phyloP scores from a whole-genome alignment of 1,140 invertebrate species.

The Drosophila hydei region DNA sequence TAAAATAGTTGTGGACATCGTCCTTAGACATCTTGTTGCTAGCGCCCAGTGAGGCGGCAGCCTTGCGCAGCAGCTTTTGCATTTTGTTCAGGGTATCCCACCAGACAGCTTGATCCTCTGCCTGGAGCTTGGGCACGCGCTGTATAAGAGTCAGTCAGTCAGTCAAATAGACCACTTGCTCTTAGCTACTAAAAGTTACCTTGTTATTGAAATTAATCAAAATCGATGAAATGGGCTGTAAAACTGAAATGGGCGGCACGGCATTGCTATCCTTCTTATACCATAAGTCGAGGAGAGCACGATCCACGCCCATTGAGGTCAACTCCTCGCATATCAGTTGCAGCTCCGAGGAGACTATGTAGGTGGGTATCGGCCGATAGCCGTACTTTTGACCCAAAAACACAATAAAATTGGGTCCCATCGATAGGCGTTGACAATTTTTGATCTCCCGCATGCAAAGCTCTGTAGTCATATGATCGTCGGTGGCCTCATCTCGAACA shows the following conservation, averaged over 20 bases:
- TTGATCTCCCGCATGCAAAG: conserved; percentile 99
- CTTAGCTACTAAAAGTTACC: conserved; percentile 85
- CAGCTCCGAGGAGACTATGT: conserved; percentile 96
- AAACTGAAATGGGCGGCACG: conserved; percentile 95
- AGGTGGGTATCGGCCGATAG: conserved; percentile 97
- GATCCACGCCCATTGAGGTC: conserved; percentile 90
- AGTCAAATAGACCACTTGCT: neutral
- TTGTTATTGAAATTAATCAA: conserved; percentile 99
- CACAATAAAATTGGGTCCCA: conserved; percentile 99
- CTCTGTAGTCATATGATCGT: conserved; percentile 99
- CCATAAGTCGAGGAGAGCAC: conserved; percentile 95
- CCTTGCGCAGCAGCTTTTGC: conserved; percentile 97
- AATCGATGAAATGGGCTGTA: conserved; percentile 98
- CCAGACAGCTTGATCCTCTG: conserved; percentile 98
- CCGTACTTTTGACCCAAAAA: conserved; percentile 99
- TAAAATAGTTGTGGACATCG: conserved; percentile 98
- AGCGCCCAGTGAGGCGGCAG: conserved; percentile 92
- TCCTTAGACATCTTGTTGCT: conserved; percentile 95
- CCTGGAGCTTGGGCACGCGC: conserved; percentile 96
- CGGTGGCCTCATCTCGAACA: conserved; percentile 96
- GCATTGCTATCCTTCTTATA: conserved; percentile 98
- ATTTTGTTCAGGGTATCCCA: conserved; percentile 98
- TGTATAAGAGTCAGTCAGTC: conserved; percentile 76
- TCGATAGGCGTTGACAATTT: conserved; percentile 98
- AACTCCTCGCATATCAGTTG: conserved; percentile 88